phyloP scores from a whole-genome alignment of 2,888 invertebrate genomes.

The Tholera decimalis region DNA sequence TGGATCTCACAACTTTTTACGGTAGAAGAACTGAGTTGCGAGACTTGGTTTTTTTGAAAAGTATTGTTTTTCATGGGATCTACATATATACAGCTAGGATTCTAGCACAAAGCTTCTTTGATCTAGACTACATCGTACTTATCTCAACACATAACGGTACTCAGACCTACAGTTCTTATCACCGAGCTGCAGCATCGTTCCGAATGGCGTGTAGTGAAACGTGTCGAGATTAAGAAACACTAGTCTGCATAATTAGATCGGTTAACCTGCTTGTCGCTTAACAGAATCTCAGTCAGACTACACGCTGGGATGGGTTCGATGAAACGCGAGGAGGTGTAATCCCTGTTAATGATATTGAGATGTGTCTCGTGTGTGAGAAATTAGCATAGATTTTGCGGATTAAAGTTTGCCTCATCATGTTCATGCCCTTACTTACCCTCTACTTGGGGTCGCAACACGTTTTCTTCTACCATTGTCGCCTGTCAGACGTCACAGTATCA shows the following conservation, averaged over 20 bases:
- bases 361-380: not conserved
- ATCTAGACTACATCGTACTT: conserved; percentile 13
- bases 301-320: not conserved
- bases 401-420: too few species aligned
- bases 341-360: not conserved
- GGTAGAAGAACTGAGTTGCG: not conserved
- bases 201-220: conserved; percentile 42
- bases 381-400: not conserved
- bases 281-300: conserved; percentile 14
- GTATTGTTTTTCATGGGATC: too few species aligned
- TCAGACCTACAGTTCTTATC: conserved; percentile 49
- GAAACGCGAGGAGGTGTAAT: not conserved
- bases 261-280: conserved; percentile 24
- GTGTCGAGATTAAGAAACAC: conserved; percentile 53
- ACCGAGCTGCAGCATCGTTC: conserved; percentile 37
- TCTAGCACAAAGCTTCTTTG: not conserved
- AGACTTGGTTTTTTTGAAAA: too few species aligned
- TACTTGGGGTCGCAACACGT: too few species aligned
- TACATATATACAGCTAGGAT: too few species aligned
- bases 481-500: too few species aligned
- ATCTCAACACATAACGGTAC: conserved; percentile 34
- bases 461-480: too few species aligned
- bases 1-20: too few species aligned
- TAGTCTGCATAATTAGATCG: conserved; percentile 48
- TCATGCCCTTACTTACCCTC: too few species aligned